Conservation (phyloP, 1,140 invertebrate species). For the Atta colombica region DNA sequence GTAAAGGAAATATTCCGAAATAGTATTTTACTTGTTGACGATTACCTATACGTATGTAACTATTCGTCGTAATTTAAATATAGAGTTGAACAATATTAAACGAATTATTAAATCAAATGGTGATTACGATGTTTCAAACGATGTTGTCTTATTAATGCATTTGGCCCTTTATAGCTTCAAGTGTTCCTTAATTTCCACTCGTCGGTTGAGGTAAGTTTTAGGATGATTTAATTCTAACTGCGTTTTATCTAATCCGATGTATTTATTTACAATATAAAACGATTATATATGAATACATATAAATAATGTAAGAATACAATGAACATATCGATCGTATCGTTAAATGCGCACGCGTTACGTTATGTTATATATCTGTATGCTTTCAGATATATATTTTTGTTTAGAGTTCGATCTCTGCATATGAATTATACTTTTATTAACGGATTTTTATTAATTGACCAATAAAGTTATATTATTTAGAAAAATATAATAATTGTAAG, state of each 20-base stretch:
- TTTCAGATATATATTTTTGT: not conserved
- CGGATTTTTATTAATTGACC: conserved; percentile 7
- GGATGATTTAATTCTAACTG: not conserved
- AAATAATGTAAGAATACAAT: conserved; percentile 35
- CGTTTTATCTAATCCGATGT: conserved; percentile 2
- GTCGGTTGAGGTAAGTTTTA: not conserved
- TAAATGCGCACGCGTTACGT: not conserved
- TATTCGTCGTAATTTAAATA: conserved; percentile 53
- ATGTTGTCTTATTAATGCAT: conserved; percentile 18
- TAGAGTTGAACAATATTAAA: conserved; percentile 65
- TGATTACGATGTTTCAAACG: conserved; percentile 37
- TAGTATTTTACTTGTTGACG: conserved; percentile 71
- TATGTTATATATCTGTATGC: not conserved
- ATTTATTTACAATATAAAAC: conserved; percentile 59
- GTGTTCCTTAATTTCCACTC: not conserved
- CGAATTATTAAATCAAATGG: conserved; percentile 66
- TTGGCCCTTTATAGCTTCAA: conserved; percentile 4
- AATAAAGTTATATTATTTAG: conserved; percentile 1
- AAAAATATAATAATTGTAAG: not conserved
- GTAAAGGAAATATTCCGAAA: conserved; percentile 48
- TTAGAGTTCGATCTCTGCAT: not conserved
- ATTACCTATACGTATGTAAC: conserved; percentile 49
- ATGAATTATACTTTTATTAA: conserved; percentile 9
- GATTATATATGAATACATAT: conserved; percentile 40
- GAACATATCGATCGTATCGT: conserved; percentile 30